Conservation (phyloP, 1,140 invertebrate genomes). For the Hylyphantes graminicola region DNA sequence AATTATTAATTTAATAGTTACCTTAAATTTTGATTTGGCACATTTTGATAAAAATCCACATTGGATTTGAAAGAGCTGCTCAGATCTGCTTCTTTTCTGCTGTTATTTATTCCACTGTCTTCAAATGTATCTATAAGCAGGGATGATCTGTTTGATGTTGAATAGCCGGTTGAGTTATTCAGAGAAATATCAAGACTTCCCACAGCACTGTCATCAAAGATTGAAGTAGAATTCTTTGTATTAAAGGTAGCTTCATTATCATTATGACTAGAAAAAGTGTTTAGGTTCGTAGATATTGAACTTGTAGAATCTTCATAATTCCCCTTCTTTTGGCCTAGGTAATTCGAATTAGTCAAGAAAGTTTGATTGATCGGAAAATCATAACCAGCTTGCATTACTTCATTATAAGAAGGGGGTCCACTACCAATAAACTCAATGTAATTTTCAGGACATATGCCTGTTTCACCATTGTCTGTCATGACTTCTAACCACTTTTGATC, state of each 20-base stretch:
- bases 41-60: constrained; percentile 36
- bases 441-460: constrained; percentile 63
- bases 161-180: too few species aligned
- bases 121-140: not conserved
- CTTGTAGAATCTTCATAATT: not conserved
- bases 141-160: not conserved
- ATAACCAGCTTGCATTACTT: constrained; percentile 33
- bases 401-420: constrained; percentile 56
- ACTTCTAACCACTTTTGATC: constrained; percentile 64
- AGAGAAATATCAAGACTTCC: too few species aligned
- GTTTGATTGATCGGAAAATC: constrained; percentile 3
- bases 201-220: constrained; percentile 9
- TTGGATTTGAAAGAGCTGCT: not conserved
- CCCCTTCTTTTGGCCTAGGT: not conserved
- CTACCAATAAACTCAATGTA: constrained; percentile 62
- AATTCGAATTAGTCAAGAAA: not conserved
- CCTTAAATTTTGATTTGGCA: constrained; percentile 12
- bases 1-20: not conserved
- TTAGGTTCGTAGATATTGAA: not conserved
- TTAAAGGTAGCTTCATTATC: not conserved
- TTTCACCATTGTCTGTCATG: constrained; percentile 60
- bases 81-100: not conserved
- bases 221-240: not conserved
- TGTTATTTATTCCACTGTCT: constrained; percentile 6
- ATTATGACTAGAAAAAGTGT: constrained; percentile 37